Percentiles rank a stretch among this genome's conserved stretches.
Evolutionary conservation across 2,113 vertebrate genomes (phyloP).

Genomic region (Chascanopsetta lugubris): DNA sequence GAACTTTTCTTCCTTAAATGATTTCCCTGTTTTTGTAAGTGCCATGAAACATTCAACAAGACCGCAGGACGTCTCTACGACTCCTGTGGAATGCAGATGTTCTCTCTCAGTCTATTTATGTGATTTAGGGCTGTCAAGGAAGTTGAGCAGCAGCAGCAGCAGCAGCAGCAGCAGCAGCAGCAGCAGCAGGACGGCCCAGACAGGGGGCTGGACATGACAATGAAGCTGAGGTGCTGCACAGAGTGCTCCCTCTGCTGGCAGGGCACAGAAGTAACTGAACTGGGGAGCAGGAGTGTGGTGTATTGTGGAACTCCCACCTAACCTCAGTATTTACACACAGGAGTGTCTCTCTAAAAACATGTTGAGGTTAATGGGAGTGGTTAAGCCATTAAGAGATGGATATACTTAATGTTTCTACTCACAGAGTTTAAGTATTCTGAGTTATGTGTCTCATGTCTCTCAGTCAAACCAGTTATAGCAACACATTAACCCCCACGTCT

Average conservation of each 20-base stretch:
- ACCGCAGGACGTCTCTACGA: constrained; percentile 30
- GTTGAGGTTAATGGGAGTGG: not conserved
- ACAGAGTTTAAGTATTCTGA: not conserved
- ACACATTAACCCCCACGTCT: constrained; percentile 4
- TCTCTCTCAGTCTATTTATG: constrained; percentile 57
- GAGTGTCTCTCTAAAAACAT: not conserved
- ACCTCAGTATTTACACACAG: not conserved
- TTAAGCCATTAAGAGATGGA: not conserved
- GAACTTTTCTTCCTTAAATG: constrained; percentile 12
- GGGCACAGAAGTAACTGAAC: constrained; percentile 39
- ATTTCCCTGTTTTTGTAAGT: constrained; percentile 28
- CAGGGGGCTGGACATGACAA: constrained; percentile 67
- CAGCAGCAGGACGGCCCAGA: constrained; percentile 50
- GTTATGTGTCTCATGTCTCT: constrained; percentile 2
- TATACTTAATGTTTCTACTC: not conserved
- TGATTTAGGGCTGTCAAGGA: constrained; percentile 71
- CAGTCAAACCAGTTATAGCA: not conserved
- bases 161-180: too few relatives aligned
- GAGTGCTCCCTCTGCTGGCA: constrained; percentile 79
- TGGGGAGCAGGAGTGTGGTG: not conserved
- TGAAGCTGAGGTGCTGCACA: constrained; percentile 50
- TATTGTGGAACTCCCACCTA: not conserved
- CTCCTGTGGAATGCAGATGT: constrained; percentile 68
- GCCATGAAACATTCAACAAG: constrained; percentile 44
- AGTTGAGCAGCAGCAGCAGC: constrained; percentile 36